Conservation (phyloP, 1,140 invertebrate species). For the Lucilia cuprina region DNA sequence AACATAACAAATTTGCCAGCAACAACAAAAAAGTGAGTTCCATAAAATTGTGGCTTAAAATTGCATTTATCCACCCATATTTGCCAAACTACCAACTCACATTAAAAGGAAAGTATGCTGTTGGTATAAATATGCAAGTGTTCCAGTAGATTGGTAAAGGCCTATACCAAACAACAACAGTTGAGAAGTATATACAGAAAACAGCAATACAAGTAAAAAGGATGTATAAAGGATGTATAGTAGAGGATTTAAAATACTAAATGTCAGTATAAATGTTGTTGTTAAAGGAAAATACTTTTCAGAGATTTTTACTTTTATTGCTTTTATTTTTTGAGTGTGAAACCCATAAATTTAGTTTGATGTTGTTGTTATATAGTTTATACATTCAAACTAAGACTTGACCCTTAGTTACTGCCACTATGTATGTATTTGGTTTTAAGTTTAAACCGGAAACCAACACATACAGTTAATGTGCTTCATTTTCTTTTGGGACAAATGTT, state of each 20-base stretch:
- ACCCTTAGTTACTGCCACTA: not conserved
- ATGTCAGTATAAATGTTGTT: not conserved
- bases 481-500: not conserved
- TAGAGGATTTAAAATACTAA: not conserved
- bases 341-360: not conserved
- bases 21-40: not conserved
- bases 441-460: not conserved
- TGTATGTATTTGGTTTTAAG: not conserved
- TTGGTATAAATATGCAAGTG: not conserved
- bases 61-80: slow-evolving; percentile 1
- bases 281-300: not conserved
- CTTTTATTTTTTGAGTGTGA: not conserved
- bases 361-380: not conserved
- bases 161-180: not conserved
- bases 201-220: not conserved
- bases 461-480: not conserved
- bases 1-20: slow-evolving; percentile 8
- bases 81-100: not conserved
- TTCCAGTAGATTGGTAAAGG: not conserved
- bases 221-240: not conserved
- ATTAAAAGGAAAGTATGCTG: not conserved
- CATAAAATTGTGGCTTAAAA: slow-evolving; percentile 32
- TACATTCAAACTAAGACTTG: too few relatives aligned
- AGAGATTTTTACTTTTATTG: not conserved
- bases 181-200: not conserved